Percentiles rank a stretch among this genome's conserved stretches.
phyloP scores from a whole-genome alignment of 2,888 invertebrate genomes.

The Chrysomela aeneicollis region DNA sequence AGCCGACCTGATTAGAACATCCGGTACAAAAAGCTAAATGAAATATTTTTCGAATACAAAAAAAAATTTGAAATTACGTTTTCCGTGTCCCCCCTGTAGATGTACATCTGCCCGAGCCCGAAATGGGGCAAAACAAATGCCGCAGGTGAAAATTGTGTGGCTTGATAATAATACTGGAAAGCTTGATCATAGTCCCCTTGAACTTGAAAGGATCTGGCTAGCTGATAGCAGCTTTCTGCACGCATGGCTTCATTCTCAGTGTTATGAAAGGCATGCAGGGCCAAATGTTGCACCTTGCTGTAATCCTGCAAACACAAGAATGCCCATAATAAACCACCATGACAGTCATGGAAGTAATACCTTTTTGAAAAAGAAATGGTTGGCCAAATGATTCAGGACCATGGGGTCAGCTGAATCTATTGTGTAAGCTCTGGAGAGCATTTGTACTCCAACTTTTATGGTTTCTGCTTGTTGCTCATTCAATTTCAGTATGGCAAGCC shows the following conservation, averaged over 20 bases:
- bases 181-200: constrained; percentile 96
- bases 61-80: constrained; percentile 71
- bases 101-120: constrained; percentile 99
- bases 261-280: constrained; percentile 96
- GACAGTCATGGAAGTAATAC: constrained; percentile 51
- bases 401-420: constrained; percentile 98
- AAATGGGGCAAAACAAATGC: constrained; percentile 97
- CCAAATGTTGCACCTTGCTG: constrained; percentile 94
- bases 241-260: constrained; percentile 99
- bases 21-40: too few species aligned
- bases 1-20: too few species aligned
- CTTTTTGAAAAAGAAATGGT: constrained; percentile 99
- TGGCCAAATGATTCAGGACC: constrained; percentile 98
- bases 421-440: constrained; percentile 95
- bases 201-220: constrained; percentile 95
- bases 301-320: constrained; percentile 73
- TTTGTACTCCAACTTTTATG: constrained; percentile 92
- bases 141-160: constrained; percentile 95
- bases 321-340: neutral
- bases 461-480: constrained; percentile 93
- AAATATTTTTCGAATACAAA: too few species aligned
- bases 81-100: constrained; percentile 94
- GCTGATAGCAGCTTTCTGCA: constrained; percentile 97
- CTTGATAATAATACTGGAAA: constrained; percentile 98
- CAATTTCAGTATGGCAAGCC: constrained; percentile 91